Evolutionary conservation across 2,113 vertebrate species (phyloP), one percentile per base, ranked within the genome.

Genomic region (Haemorhous mexicanus): DNA sequence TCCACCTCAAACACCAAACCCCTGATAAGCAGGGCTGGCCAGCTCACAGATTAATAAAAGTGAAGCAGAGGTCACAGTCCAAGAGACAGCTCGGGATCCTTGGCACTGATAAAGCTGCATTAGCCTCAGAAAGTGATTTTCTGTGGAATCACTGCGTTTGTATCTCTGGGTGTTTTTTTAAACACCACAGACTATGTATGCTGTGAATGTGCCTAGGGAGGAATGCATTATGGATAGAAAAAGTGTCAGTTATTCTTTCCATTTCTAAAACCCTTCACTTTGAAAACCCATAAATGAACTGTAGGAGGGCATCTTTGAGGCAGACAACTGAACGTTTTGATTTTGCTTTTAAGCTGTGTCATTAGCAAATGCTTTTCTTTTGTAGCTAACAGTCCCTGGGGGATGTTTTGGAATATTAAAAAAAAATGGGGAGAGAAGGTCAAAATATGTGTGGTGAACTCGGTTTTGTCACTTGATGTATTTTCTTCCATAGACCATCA

Each of bases 191-290:
- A 72, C 86, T 90, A 30, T 84, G 82, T 33, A 83, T 75, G 73
- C 88, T 76, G 78, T 79, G 93, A 89, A 87, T 93, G 91, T 93
- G 43, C 49, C 73, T 85, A 82, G 73, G 95, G 63, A 95, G 74
- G 68, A 94, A 87, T 95, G 70, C 66, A 94, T 96, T 95, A 95
- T 81, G 87, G 58, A 95, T 96, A 93, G 77, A 94, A 67, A 67
- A 97, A 32, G 63, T 97, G 76, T 89, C 90, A 95, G 61, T 95
- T 94, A 93, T 95, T 96, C 87, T 93, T 97, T 96, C 91, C 62
- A 75, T 95, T 97, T 94, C 92, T 93, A 76, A 83, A 97, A 82
- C 7, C 39, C 63, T 96, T 90, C 81, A 86, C 87, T 95, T 96
- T 94, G 75, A 92, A 97, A 95, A 89, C 90, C 61, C 92, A 37